Evolutionary conservation across 1,140 invertebrate species (phyloP).

Genomic region (Lasioglossum baleicum): DNA sequence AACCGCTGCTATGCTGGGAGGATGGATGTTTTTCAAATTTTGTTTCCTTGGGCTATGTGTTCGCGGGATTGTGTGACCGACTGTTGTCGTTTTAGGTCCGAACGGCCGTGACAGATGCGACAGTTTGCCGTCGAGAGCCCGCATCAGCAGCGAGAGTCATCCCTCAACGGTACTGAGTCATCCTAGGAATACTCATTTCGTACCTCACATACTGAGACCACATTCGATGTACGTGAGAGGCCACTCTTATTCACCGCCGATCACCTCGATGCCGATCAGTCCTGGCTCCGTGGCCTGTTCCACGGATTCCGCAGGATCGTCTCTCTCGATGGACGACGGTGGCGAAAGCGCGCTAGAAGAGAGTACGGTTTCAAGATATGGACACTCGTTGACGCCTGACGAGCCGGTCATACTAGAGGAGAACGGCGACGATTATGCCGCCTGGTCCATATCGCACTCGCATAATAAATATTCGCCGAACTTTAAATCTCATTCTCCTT

Average conservation of each 20-base stretch:
- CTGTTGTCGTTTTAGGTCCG: constrained; percentile 70
- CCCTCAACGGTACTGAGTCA: constrained; percentile 69
- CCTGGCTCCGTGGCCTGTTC: constrained; percentile 83
- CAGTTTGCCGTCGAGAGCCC: constrained; percentile 86
- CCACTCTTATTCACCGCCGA: constrained; percentile 83
- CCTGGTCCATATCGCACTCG: constrained; percentile 74
- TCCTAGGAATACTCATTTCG: constrained; percentile 69
- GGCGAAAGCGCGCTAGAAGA: constrained; percentile 76
- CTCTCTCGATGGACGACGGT: constrained; percentile 85
- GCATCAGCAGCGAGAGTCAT: constrained; percentile 83
- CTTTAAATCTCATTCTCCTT: constrained; percentile 80
- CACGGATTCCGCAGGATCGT: constrained; percentile 86
- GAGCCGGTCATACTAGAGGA: constrained; percentile 84
- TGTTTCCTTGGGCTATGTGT: constrained; percentile 53
- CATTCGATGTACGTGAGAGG: constrained; percentile 82
- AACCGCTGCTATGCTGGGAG: constrained; percentile 69
- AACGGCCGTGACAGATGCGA: constrained; percentile 87
- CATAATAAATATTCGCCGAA: constrained; percentile 79
- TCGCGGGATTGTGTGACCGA: constrained; percentile 3
- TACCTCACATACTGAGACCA: constrained; percentile 78
- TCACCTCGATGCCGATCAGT: constrained; percentile 83
- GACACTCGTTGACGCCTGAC: constrained; percentile 83
- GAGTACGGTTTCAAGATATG: constrained; percentile 74
- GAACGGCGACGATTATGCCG: constrained; percentile 81
- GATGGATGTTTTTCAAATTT: constrained; percentile 60